Evolutionary conservation across 2,797 vertebrate genomes (phyloP), one percentile per base, ranked within the genome.

Genomic region (Characodon lateralis): DNA sequence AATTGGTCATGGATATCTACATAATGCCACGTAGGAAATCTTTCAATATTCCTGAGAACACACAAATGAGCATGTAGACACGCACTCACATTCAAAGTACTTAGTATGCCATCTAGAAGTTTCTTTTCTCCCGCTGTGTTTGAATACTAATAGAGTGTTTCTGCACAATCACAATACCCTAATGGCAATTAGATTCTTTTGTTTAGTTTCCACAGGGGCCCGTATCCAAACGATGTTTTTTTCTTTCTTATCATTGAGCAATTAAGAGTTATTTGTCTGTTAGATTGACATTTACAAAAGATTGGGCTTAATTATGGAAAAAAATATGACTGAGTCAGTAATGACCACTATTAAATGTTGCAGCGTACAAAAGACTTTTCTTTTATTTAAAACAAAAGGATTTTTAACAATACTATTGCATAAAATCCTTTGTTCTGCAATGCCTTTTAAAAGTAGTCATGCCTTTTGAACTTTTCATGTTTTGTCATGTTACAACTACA

Each of bases 181-280:
- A 93, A 95, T 93, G 94, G 91, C 94, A 95, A 95, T 95, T 95
- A 94, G 81, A 92, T 94, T 93, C 94, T 94, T 95, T 95, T 94
- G 92, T 94, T 93, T 94, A 91, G 87, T 91, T 94, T 95, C 93
- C 91, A 93, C 87, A 61, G 93, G 94, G 94, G 93, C 93, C 94
- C 93, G 91, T 91, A 94, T 94, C 94, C 92, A 92, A 94, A 92
- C 90, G 74, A 80, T 72, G 71, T 83, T 91, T 91, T 91, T 88
- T 83, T 83, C 88, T n/a, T 43, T 89, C 78, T 75, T 87, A 91
- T 93, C 89, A 93, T 94, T 92, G 92, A 92, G 93, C 93, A 95
- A 96, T 96, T 95, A 95, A 93, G 91, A 94, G 88, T 91, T 94
- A 95, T 96, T 95, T 95, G 93, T 95, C 94, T 90, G 83, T 90